Evolutionary conservation across 2,113 vertebrate genomes (phyloP).

Genomic region (Mustela nigripes): DNA sequence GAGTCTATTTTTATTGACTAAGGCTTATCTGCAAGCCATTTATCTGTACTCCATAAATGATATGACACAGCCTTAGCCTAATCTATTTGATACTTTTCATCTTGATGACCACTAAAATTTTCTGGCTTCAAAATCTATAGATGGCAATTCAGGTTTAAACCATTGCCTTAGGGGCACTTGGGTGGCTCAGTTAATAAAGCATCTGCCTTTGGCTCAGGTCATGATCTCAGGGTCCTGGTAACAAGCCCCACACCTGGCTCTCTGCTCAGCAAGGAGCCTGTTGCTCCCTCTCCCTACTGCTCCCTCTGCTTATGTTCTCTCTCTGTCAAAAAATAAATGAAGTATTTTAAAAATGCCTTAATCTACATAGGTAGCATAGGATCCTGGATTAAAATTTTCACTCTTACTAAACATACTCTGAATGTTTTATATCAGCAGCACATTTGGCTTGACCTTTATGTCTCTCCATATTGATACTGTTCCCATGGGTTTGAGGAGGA

Average conservation of each 20-base stretch:
- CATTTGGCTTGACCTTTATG: background rate
- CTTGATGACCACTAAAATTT: background rate
- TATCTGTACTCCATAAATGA: background rate
- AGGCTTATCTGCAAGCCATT: background rate
- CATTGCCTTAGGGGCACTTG: background rate
- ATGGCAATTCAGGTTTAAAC: background rate
- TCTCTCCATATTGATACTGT: background rate
- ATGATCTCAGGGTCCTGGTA: background rate
- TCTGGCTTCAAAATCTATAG: background rate
- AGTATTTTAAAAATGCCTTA: background rate
- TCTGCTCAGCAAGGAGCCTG: background rate
- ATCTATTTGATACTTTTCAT: background rate
- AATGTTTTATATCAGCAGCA: background rate
- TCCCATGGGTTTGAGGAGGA: background rate
- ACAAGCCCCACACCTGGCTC: background rate
- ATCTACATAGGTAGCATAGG: background rate
- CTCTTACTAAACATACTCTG: background rate
- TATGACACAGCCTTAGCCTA: background rate
- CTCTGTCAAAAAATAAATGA: background rate
- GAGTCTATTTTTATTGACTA: background rate
- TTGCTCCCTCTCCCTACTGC: background rate
- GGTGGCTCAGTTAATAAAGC: background rate
- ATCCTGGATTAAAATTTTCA: background rate
- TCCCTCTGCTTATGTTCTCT: background rate
- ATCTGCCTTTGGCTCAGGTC: background rate